Evolutionary conservation across 1,140 invertebrate species (phyloP).

Genomic region (Diuraphis noxia): DNA sequence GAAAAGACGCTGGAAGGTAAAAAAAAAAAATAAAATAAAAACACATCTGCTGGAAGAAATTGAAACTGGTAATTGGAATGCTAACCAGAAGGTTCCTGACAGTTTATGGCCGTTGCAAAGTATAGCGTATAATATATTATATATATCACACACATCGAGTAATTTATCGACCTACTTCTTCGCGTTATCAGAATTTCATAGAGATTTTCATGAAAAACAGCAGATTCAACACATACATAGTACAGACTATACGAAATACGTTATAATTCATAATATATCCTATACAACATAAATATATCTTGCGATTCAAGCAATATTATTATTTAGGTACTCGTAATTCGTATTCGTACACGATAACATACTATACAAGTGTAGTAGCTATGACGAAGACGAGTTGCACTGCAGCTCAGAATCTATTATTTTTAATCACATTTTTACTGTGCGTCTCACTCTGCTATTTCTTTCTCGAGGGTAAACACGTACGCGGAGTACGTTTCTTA

Average conservation of each 20-base stretch:
- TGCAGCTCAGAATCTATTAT: too few species aligned
- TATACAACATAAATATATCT: background rate
- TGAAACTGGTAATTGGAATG: conserved; percentile 16
- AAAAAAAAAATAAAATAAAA: background rate
- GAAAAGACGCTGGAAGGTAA: background rate
- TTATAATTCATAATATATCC: background rate
- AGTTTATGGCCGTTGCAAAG: background rate
- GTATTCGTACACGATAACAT: background rate
- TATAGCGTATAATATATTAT: background rate
- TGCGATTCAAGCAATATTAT: background rate
- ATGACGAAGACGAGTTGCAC: background rate
- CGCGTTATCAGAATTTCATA: background rate
- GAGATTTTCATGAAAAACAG: background rate
- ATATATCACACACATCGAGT: background rate
- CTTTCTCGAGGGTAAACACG: background rate
- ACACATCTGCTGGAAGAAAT: conserved; percentile 21
- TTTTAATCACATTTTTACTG: background rate
- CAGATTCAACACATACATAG: background rate
- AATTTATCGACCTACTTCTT: conserved; percentile 6
- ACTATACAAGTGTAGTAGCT: background rate
- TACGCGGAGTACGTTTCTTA: background rate
- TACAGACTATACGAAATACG: background rate
- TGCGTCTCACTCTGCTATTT: background rate
- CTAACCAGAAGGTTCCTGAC: background rate
- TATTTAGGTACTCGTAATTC: background rate